Conservation (phyloP, 2,113 vertebrate species). For the Periophthalmus modestus region DNA sequence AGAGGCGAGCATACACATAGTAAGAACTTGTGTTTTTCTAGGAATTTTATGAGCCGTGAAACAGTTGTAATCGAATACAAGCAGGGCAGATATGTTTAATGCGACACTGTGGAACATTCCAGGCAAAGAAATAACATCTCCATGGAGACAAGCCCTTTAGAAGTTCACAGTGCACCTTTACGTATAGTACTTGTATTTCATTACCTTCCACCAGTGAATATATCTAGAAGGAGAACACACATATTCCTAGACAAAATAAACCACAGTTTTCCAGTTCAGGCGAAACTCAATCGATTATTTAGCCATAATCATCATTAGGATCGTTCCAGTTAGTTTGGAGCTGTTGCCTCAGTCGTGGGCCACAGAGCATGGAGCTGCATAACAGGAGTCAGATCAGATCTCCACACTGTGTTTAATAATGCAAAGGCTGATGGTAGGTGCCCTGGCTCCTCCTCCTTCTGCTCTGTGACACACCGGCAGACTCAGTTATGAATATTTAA, state of each 20-base stretch:
- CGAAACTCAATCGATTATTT: constrained; percentile 26
- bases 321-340: constrained; percentile 26
- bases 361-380: constrained; percentile 31
- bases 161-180: too few relatives aligned
- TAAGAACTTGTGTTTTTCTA: too few relatives aligned
- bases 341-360: constrained; percentile 33
- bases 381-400: constrained; percentile 59
- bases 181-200: too few relatives aligned
- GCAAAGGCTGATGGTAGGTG: constrained; percentile 55
- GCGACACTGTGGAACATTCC: too few relatives aligned
- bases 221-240: constrained; percentile 14
- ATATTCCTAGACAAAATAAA: constrained; percentile 12
- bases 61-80: too few relatives aligned
- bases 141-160: too few relatives aligned
- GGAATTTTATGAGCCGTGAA: too few relatives aligned
- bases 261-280: not conserved
- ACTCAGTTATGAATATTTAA: constrained; percentile 52
- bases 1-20: too few relatives aligned
- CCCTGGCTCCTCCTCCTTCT: constrained; percentile 58
- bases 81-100: too few relatives aligned
- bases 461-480: constrained; percentile 38
- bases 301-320: constrained; percentile 18
- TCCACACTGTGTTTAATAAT: constrained; percentile 58
- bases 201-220: too few relatives aligned
- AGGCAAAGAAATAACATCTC: too few relatives aligned